Conservation (phyloP, 1,140 invertebrate genomes). For the Lepidostoma basale region DNA sequence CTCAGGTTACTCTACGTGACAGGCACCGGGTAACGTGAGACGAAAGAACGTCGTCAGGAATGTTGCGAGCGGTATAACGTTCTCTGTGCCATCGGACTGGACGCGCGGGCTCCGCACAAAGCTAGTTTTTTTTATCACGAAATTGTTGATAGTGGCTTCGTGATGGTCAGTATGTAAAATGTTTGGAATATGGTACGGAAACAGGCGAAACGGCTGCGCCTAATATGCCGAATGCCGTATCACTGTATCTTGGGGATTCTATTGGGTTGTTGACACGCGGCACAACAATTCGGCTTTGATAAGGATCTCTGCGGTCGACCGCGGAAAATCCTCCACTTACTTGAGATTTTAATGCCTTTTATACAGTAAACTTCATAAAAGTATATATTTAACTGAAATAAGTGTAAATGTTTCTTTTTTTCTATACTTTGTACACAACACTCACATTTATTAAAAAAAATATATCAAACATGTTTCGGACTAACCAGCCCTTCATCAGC, state of each 20-base stretch:
- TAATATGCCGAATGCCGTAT: not conserved
- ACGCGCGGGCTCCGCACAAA: not conserved
- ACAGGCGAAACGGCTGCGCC: not conserved
- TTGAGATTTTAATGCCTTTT: no score
- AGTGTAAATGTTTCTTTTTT: no score
- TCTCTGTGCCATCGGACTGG: not conserved
- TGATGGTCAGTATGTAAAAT: not conserved
- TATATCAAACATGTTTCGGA: no score
- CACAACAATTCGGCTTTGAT: no score
- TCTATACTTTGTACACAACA: no score
- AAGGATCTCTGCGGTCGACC: no score
- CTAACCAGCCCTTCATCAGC: no score
- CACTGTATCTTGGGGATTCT: not conserved
- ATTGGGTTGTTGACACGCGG: no score
- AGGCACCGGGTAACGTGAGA: slow-evolving; percentile 14
- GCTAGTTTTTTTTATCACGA: slow-evolving; percentile 8
- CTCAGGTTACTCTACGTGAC: not conserved
- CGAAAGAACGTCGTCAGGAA: slow-evolving; percentile 9
- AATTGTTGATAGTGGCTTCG: slow-evolving; percentile 5
- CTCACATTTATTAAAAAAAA: no score
- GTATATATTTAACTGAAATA: no score
- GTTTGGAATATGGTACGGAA: slow-evolving; percentile 1
- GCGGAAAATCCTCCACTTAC: no score
- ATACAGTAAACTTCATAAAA: no score
- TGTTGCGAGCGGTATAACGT: slow-evolving; percentile 8